These are phyloP conservation scores for Drosophila sp. DNA, from an alignment of 1,140 invertebrate species.

Conservation along the genomic window DNA sequence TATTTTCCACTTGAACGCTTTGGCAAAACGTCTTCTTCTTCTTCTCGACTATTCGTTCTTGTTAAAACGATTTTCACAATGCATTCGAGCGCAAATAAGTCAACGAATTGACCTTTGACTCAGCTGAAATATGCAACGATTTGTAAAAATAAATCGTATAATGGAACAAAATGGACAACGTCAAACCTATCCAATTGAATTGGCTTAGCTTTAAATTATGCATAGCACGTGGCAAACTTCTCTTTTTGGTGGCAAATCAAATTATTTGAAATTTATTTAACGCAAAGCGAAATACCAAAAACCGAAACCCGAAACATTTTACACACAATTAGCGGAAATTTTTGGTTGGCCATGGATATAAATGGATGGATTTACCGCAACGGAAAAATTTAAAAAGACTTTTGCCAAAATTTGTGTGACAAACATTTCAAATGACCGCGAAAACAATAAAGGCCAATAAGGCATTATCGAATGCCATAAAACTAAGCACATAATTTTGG, in stretches of 20 bases:
- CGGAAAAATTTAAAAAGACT: not conserved
- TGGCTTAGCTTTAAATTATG: constrained; percentile 3
- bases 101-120: constrained; percentile 16
- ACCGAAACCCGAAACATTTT: constrained; percentile 12
- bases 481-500: not conserved
- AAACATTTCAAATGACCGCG: constrained; percentile 9
- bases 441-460: not conserved
- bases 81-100: constrained; percentile 21
- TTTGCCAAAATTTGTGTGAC: not conserved
- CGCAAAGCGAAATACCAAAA: constrained; percentile 9
- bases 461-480: not conserved
- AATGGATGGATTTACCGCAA: constrained; percentile 8
- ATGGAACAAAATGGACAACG: constrained; percentile 8
- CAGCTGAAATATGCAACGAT: constrained; percentile 13
- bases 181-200: not conserved
- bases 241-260: constrained; percentile 15
- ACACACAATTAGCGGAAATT: constrained; percentile 18
- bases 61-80: constrained; percentile 14
- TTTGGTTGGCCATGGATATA: constrained; percentile 1
- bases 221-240: constrained; percentile 13
- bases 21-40: not conserved
- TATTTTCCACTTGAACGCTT: constrained; percentile 11
- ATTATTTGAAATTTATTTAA: constrained; percentile 14
- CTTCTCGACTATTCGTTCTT: not conserved
- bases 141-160: constrained; percentile 21